phyloP scores from a whole-genome alignment of 2,113 vertebrate genomes.

The Peromyscus polionotus region DNA sequence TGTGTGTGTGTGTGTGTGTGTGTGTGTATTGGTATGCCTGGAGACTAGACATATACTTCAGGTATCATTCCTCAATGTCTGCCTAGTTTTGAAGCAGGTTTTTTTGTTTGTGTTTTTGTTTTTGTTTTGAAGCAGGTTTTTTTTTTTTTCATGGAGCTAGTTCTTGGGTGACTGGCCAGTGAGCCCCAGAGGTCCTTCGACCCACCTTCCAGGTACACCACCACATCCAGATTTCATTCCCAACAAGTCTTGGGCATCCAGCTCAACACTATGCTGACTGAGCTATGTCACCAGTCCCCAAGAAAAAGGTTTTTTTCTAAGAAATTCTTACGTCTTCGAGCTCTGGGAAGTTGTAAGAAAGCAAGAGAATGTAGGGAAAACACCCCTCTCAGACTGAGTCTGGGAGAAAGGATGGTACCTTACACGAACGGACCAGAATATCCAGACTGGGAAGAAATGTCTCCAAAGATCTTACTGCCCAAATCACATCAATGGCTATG shows the following conservation, averaged over 20 bases:
- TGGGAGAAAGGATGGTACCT: background rate
- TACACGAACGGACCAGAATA: background rate
- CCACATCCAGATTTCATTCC: no score
- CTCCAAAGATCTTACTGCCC: background rate
- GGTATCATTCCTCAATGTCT: background rate
- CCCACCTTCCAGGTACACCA: no score
- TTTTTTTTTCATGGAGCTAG: background rate
- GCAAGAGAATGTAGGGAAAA: background rate
- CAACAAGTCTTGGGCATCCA: background rate
- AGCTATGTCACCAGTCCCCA: background rate
- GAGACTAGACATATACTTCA: background rate
- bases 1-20: background rate
- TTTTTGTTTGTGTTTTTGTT: background rate
- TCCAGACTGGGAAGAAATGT: background rate
- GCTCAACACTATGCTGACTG: background rate
- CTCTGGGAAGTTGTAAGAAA: background rate
- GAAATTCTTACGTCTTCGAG: background rate
- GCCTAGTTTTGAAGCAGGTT: background rate
- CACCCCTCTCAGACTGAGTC: background rate
- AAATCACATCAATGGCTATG: background rate
- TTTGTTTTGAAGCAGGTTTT: no score
- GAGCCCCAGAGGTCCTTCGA: rapidly evolving
- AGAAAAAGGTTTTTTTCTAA: background rate
- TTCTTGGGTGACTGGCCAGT: background rate
- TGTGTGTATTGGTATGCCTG: background rate